Evolutionary conservation across 2,113 vertebrate species (phyloP), one percentile per base, ranked within the genome.

Genomic region (Ceuthmochares aereus): DNA sequence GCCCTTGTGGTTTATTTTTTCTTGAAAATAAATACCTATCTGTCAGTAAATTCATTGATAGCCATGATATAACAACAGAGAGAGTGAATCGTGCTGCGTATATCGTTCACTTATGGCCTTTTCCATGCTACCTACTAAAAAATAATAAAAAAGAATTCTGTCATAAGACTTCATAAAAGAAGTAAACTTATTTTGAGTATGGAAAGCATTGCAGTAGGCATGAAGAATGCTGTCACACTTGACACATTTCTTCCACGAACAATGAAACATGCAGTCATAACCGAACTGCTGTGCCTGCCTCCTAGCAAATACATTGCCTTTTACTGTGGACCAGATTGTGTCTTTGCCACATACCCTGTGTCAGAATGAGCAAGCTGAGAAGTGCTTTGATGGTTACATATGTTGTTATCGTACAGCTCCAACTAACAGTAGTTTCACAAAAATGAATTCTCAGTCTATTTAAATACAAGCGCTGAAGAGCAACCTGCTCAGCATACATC

Each of bases 301-400:
- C 81, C 36, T 47, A 87, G 49, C 66, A 95, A 68, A 94, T 76
- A 36, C 84, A 69, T 29, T 92, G 82, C 51, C 54, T 93, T 92
- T 93, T 90, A 79, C 70, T 85, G 13, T 73, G 74, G 84, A 87
- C 94, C 95, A 95, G 89, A 96, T 89, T 97, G 84, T 59, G 73
- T 87, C 82, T 87, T 94, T 94, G 78, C 91, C 94, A 95, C 88
- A 80, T 89, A 87, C 36, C 36, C 84, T 34, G 6, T 93, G 67
- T 95, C 54, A 93, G 91, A 94, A 91, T 76, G 78, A 93, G 82
- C 89, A 96, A 89, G 78, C 91, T 89, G 89, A 95, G 91, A 97
- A 94, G 88, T 32, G 25, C 85, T 92, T 84, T 91, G 87, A 82
- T 95, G 70, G 81, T 68, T 95, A 64, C 89, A 94, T 96, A 91